Base-by-base conservation (phyloP, 2,888 invertebrate genomes). In the Trissonchulus sp. region DNA sequence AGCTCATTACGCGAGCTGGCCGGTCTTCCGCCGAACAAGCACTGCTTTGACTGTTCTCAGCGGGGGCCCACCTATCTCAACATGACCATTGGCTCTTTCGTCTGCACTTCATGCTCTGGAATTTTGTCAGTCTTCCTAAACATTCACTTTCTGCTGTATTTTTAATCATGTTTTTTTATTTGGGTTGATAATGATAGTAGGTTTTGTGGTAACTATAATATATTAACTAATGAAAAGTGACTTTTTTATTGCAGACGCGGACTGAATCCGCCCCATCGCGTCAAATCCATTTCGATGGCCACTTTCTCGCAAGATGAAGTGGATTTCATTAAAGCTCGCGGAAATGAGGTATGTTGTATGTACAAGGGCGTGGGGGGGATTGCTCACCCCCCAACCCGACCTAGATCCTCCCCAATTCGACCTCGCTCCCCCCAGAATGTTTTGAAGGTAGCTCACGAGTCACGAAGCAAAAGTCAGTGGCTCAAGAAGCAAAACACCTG, bases 51-150 rank as follows among this genome's bases (percentile, higher is more conserved):
- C 87, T 98, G 98, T 87, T 91, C 92, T 85, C 98, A 98, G 88
- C 90, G 95, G 85, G 98, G 98, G 77, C 97, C 97, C 78, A 98
- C 97, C 81, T 99, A 98, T 87, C 93, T 97, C 83, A 94, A 99
- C 88, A 93, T 95, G 88, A 97, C 97, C 81, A 93, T 96, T 83
- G 97, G 97, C 81, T 94, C 96, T 79, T 99, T 95, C 87, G 93
- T 97, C 81, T 99, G 98, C 88, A 97, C 96, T 83, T 92, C 93
- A 87, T 98, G 98, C 88, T 96, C 96, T 80, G 98, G 98, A 88
- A 91, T 97, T 88, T 88, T 98, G 98, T 98, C 90, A 94, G 96
- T 94, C 88, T n/a, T n/a, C n/a, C n/a, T n/a, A n/a, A n/a, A n/a
- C n/a, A n/a, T n/a, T n/a, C n/a, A n/a, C 31, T 3, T 3, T 3